Base-by-base conservation (phyloP, 2,797 vertebrate species). In the Corythornis leucogaster region DNA sequence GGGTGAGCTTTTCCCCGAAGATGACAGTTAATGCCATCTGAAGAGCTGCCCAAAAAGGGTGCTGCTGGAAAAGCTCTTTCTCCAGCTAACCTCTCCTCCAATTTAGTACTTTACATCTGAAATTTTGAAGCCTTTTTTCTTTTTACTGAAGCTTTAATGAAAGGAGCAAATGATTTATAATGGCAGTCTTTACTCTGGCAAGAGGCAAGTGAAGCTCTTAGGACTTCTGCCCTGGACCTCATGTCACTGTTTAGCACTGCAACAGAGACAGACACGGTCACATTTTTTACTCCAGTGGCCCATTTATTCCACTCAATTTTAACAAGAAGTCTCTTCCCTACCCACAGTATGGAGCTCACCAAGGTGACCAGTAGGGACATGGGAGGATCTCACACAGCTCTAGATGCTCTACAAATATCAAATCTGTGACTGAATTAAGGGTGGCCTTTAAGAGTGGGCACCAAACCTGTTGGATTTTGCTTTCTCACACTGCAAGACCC, bases 101-200 rank as follows among this genome's bases (percentile, higher is more conserved):
- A 61, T 87, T 93, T 75, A 87, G 81, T 66, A 19, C 81, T 94
- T 90, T 54, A 77, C 76, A 80, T 90, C 68, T 85, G 73, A 92
- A 92, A 84, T 84, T 86, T 73, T 73, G 61, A 93, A 90, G 61
- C n/a, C 77, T 51, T 85, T 93, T 96, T 90, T 90, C 84, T 55
- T 90, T 87, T 85, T 68, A 42, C 73, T 42, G 54, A 14, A 38
- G 87, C 73, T 85, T 83, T 89, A 93, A 85, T 83, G 84, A 95
- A 92, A 95, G 79, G 62, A 90, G 50, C 30, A 78, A 92, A 87
- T 90, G 17, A 83, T 92, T 95, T 75, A 57, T 94, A 90, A 92
- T 85, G 84, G 54, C 51, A 82, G 81, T 26, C 4, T 16, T 71
- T 95, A 74, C 81, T 40, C 66, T 28, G 71, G 55, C 33, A 86